Evolutionary conservation across 2,888 invertebrate genomes (phyloP), one percentile per base, ranked within the genome.

Genomic region (Suillia variegata): DNA sequence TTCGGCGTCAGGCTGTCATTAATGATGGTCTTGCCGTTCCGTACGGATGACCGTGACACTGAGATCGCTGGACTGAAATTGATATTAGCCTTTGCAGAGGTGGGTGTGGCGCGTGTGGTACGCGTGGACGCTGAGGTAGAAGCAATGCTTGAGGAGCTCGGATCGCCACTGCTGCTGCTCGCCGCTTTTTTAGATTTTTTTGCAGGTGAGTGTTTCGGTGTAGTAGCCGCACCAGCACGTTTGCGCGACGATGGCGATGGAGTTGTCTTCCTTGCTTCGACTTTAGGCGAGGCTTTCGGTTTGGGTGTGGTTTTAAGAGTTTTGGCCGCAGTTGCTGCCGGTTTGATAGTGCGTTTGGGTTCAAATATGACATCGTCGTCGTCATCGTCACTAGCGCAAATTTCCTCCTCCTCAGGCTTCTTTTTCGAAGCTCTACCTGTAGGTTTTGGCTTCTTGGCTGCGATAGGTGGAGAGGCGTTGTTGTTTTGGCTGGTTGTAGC

Each of bases 1-100:
- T 78, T 80, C 1, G 80, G 81, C 0, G 80, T 79, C 4, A 80
- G 60, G 34, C 74, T 73, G 57, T 82, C 78, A 62, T 82, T 82
- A 17, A 82, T 70, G 13, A 79, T 71, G 0, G 80, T 80, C 59
- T 74, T 80, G 2, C 80, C 81, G n/a, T 67, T 66, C n/a, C 70
- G 71, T 5, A 20, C 12, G 20, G 63, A 59, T 1, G 72, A 65
- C 12, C 50, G 20, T 1, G 61, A 56, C 18, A 65, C 59, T 13
- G 70, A 64, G 26, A 77, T 54, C 0, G 76, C 68, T 10, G 78
- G 80, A 60, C 75, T 77, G 21, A 75, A 76, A 38, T 77, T 76
- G 2, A 75, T 67, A 54, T 68, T 71, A 1, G 70, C 64, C 38
- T 68, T 70, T 22, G 73, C 67, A 12, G 69, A 67, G 18, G 66